A percentile compares a stretch with the other conserved stretches of the same genome.
These are phyloP conservation scores for Phragmatobia fuliginosa DNA, from an alignment of 2,888 invertebrate species.

Conservation along the genomic window DNA sequence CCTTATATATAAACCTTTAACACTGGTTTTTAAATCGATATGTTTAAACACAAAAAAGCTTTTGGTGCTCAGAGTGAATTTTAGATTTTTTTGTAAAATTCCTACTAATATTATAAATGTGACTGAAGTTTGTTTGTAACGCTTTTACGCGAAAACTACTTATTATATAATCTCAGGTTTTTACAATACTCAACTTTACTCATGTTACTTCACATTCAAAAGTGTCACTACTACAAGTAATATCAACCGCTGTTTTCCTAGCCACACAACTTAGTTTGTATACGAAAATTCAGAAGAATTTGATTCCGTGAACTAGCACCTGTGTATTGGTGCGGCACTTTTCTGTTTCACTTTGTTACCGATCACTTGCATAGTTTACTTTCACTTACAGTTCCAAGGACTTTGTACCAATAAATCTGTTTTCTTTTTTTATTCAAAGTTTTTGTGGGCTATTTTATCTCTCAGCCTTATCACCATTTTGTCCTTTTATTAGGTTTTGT, in stretches of 20 bases:
- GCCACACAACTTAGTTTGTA: constrained; percentile 39
- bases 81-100: no score
- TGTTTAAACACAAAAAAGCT: no score
- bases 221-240: neutral
- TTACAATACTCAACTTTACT: neutral
- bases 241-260: neutral
- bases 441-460: neutral
- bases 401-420: neutral
- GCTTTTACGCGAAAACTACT: no score
- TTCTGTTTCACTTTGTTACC: constrained; percentile 25
- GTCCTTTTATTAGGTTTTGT: neutral
- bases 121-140: no score
- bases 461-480: neutral
- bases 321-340: constrained; percentile 42
- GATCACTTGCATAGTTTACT: constrained; percentile 22
- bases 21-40: no score
- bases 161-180: neutral
- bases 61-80: no score
- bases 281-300: constrained; percentile 39
- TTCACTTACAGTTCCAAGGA: neutral
- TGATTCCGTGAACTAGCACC: constrained; percentile 44
- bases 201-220: neutral
- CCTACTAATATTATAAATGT: no score
- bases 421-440: constrained; percentile 1
- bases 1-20: no score